Evolutionary conservation across 1,140 invertebrate genomes (phyloP), one percentile per base, ranked within the genome.

Genomic region (Zophobas atratus): DNA sequence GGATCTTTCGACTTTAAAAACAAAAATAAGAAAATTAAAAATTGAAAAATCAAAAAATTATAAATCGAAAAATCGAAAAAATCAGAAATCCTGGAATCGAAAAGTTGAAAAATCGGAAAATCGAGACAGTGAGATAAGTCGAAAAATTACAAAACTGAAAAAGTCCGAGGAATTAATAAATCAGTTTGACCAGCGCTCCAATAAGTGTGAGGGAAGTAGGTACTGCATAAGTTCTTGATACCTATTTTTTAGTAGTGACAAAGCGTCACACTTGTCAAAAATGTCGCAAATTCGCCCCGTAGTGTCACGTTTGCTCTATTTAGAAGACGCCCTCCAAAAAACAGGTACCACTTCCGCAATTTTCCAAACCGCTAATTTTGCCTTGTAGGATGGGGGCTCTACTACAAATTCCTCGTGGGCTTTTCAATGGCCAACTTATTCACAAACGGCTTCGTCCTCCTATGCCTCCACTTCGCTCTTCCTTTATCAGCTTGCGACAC

Each of bases 401-500:
- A 81, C 48, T 75, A 75, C 67, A 80, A 76, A 51, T 70, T 80
- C 53, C 34, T 80, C 20, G 41, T 79, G 38, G 71, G 49, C 53
- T 78, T 80, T 63, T 63, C 46, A 43, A 43, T 74, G 32, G 34
- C 75, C 3, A 79, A 77, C 71, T 71, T 46, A 51, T 79, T 83
- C 71, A 77, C 79, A 1, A 79, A 81, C 33, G 75, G 80, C 0
- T 39, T 80, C 6, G 78, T 76, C 34, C 57, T 78, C 1, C 76
- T 81, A 39, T 80, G 71, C 34, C 2, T 83, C 36, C 73, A 75
- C 49, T 80, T 83, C 70, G 81, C 77, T n/a, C 51, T 84, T 39
- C 82, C 83, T 6, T 63, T 82, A 51, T 76, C 77, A 35, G 70
- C 79, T 46, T 82, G 81, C 63, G 82, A 84, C 57, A 72, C 80